Base-by-base conservation (phyloP, 2,888 invertebrate genomes). In the Petrolisthes manimaculis region DNA sequence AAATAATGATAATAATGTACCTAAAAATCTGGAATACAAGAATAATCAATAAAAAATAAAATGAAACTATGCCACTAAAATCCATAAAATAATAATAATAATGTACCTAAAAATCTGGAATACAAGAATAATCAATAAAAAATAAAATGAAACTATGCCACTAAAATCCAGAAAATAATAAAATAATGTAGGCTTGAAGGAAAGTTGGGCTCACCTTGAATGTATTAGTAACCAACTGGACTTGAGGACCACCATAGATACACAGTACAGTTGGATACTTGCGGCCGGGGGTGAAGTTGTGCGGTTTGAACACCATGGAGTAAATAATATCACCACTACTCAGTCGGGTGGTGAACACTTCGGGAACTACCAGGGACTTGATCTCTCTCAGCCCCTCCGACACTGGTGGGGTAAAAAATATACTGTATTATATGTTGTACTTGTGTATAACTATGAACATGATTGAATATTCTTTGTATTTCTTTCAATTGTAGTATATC, bases 231-330 rank as follows among this genome's bases (percentile, higher is more conserved):
- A 99, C 99, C 71, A 98, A 95, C 94, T 99, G 99, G 81, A 99
- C 98, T 93, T 99, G 98, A 0, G 99, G 99, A 0, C 99, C 99
- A 3, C 98, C 99, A 93, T 99, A 99, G 85, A 99, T 97, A 93
- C 98, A 98, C 83, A 99, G 95, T 89, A 99, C 96, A 21, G 98
- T 98, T 0, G 99, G 99, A 94, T 98, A 97, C 90, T 96, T 95
- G 18, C 93, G 93, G 8, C 95, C 95, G 0, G 94, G 94, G 90
- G 93, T 92, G 91, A 93, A 93, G 92, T 95, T 95, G 92, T 95
- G 95, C 3, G 97, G 97, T 92, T 97, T 96, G 94, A 98, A 98
- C 91, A 98, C 95, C 95, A 98, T 96, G 79, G 98, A 97, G 92
- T 96, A 96, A 87, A 97, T 93, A 21, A 95, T 94, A 92, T 96